phyloP scores from a whole-genome alignment of 2,113 vertebrate species.

The Petrocephalus zakoni region DNA sequence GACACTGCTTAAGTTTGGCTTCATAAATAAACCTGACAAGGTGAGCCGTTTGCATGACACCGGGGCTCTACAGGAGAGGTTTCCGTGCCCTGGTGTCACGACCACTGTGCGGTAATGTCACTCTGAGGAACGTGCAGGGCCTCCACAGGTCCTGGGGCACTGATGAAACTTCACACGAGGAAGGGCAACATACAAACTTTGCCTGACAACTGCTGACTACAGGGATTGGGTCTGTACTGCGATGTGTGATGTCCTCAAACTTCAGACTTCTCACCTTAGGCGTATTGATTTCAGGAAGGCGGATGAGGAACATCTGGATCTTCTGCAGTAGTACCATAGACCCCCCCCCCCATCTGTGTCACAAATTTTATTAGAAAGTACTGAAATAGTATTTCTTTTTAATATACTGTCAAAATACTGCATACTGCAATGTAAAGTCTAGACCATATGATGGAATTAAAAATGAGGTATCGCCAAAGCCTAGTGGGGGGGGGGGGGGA shows the following conservation, averaged over 20 bases:
- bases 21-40: not conserved
- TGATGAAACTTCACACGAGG: constrained; percentile 23
- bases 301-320: not conserved
- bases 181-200: constrained; percentile 26
- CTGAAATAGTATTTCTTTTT: not conserved
- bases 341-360: not conserved
- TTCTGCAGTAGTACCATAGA: not conserved
- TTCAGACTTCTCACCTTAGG: not conserved
- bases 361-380: not conserved
- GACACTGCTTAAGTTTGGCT: not conserved
- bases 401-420: not conserved
- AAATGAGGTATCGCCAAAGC: not conserved
- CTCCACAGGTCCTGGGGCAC: constrained; percentile 9
- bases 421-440: not conserved
- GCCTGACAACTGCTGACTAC: constrained; percentile 32
- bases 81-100: not conserved
- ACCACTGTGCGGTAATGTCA: not conserved
- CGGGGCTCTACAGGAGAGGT: not conserved
- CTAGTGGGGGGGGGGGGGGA: not conserved
- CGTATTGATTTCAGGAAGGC: not conserved
- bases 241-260: not conserved
- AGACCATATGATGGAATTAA: not conserved
- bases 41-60: not conserved
- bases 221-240: not conserved
- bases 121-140: not conserved